These are phyloP conservation scores for Pseudorhombus dupliciocellatus DNA, from an alignment of 2,113 vertebrate genomes.

Conservation along the genomic window DNA sequence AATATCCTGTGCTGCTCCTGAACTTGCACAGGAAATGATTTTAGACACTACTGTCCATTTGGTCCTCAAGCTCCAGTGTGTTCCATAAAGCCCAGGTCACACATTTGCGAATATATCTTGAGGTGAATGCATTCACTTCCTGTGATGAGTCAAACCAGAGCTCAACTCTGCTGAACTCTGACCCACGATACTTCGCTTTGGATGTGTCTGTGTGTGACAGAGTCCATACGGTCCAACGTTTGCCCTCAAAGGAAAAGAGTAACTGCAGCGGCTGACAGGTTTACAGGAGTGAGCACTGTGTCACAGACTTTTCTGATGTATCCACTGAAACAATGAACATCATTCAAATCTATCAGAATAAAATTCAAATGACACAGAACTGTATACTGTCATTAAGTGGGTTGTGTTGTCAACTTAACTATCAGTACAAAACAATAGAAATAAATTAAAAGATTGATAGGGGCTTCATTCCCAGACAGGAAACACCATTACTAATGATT, in stretches of 20 bases:
- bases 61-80: no score
- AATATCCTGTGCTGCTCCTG: background rate
- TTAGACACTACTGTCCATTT: background rate
- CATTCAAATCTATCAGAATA: constrained; percentile 14
- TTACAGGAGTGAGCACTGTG: background rate
- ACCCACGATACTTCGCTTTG: no score
- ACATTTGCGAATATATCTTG: no score
- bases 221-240: no score
- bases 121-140: no score
- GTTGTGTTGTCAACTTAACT: constrained; percentile 25
- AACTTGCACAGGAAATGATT: background rate
- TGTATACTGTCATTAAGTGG: constrained; percentile 22
- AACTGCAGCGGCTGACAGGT: background rate
- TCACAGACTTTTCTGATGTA: background rate
- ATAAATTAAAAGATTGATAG: constrained; percentile 45
- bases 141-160: no score
- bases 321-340: constrained; percentile 12
- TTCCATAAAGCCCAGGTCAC: no score
- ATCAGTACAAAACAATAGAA: constrained; percentile 28
- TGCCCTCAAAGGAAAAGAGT: background rate
- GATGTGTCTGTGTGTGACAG: no score
- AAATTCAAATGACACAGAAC: constrained; percentile 11
- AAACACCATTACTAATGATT: constrained; percentile 20
- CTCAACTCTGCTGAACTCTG: no score
- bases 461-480: background rate